phyloP scores from a whole-genome alignment of 2,797 vertebrate species.

The Bradypodion ventrale region DNA sequence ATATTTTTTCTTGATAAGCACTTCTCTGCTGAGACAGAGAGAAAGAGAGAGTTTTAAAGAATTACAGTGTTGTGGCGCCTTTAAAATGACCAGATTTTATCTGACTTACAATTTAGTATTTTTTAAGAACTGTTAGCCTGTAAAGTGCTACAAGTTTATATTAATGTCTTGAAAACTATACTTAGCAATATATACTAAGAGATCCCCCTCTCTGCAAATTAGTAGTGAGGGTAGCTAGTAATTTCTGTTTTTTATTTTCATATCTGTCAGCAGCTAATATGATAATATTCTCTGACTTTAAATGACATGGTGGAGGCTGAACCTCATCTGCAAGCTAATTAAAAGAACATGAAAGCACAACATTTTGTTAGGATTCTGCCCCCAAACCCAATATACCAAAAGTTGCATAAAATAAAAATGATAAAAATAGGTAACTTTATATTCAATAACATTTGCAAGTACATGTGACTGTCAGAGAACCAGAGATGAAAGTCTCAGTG shows the following conservation, averaged over 20 bases:
- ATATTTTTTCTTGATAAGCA: no score
- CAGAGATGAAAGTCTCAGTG: constrained; percentile 58
- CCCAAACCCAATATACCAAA: background rate
- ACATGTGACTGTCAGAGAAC: constrained; percentile 65
- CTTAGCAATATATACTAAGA: no score
- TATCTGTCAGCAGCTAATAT: background rate
- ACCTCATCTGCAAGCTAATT: constrained; percentile 64
- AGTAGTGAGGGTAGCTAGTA: background rate
- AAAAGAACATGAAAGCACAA: constrained; percentile 55
- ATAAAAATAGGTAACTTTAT: constrained; percentile 40
- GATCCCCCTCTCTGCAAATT: accelerated
- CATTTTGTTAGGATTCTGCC: constrained; percentile 37
- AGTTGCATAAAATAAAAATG: constrained; percentile 49
- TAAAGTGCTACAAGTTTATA: no score
- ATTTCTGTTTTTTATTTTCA: background rate
- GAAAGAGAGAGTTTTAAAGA: no score
- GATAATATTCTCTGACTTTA: constrained; percentile 26
- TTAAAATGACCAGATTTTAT: no score
- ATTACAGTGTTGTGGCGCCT: no score
- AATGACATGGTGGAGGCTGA: constrained; percentile 43
- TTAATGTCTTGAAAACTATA: no score
- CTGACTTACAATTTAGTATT: no score
- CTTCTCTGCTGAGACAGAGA: no score
- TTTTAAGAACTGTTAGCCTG: no score
- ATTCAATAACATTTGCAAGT: constrained; percentile 57